Percentiles rank a stretch among this genome's conserved stretches.
Evolutionary conservation across 2,113 vertebrate species (phyloP).

Genomic region (Saguinus imperator): DNA sequence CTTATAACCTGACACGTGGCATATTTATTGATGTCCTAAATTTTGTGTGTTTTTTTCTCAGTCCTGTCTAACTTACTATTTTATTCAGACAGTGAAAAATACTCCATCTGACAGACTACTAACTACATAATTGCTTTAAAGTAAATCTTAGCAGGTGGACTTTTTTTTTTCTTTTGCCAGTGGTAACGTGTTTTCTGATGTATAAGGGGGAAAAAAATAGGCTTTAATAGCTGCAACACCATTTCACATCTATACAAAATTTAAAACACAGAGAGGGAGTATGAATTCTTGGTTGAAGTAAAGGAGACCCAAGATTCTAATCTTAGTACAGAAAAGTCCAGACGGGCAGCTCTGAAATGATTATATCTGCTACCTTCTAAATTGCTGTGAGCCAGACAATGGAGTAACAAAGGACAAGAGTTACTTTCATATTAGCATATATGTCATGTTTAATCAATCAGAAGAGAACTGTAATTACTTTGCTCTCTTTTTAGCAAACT

Average conservation of each 20-base stretch:
- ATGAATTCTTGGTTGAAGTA: conserved; percentile 71
- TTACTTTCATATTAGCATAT: conserved; percentile 91
- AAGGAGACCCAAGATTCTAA: conserved; percentile 77
- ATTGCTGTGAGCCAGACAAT: conserved; percentile 82
- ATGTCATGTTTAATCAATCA: conserved; percentile 93
- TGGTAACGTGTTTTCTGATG: conserved; percentile 71
- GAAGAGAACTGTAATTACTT: conserved; percentile 87
- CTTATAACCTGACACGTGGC: conserved; percentile 56
- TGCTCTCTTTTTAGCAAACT: conserved; percentile 86
- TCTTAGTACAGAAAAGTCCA: conserved; percentile 77
- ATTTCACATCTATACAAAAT: conserved; percentile 77
- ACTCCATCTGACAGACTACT: conserved; percentile 59
- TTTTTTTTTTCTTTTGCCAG: neutral
- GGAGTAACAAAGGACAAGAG: conserved; percentile 84
- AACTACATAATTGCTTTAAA: conserved; percentile 54
- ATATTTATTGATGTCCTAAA: conserved; percentile 66
- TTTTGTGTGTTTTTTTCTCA: conserved; percentile 8
- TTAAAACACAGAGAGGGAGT: conserved; percentile 75
- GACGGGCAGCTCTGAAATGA: conserved; percentile 82
- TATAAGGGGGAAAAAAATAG: conserved; percentile 54
- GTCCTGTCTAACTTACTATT: conserved; percentile 62
- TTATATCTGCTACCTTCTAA: conserved; percentile 84
- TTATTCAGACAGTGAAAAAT: conserved; percentile 62
- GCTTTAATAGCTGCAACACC: conserved; percentile 75
- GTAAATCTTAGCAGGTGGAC: conserved; percentile 77